Evolutionary conservation across 2,888 invertebrate genomes (phyloP), one percentile per base, ranked within the genome.

Genomic region (Diarsia brunnea): DNA sequence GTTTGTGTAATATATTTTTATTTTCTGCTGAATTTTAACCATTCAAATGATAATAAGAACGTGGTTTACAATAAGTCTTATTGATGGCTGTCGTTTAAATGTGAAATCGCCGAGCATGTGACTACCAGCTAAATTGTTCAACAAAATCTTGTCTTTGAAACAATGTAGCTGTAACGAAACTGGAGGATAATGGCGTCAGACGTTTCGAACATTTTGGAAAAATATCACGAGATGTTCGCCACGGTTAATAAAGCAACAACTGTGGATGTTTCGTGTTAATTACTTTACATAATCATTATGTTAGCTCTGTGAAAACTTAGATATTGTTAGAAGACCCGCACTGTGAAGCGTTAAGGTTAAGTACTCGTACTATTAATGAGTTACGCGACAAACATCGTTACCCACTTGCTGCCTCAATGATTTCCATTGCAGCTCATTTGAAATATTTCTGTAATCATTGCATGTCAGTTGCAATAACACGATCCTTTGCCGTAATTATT

Each of bases 351-450:
- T 79, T 69, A 69, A 58, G 61, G 71, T 66, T 27, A 43, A 65
- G 75, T 65, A 69, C 55, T 79, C 21, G 68, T 73, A 81, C 66
- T 77, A 73, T 71, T 86, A 76, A 86, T 80, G 84, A 86, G 78
- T 75, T 69, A 79, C 75, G 75, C 64, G 75, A 76, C 85, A 75
- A 75, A 71, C 80, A 74, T 78, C 63, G 77, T 79, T 81, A 79
- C 66, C 79, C 73, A 83, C 86, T 81, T 86, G 84, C 67, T 75
- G 71, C 79, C 19, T 82, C 73, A 84, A 84, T 79, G 82, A 38
- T 71, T 84, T 71, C 73, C 69, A 85, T 86, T 86, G 79, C 69
- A 78, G 65, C 67, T 79, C 73, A 80, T 84, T 85, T 80, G 77
- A 77, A 81, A 63, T 61, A 81, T 73, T 76, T 76, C 76, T 82